phyloP scores from a whole-genome alignment of 2,888 invertebrate genomes.

The Caenorhabditis sulstoni region DNA sequence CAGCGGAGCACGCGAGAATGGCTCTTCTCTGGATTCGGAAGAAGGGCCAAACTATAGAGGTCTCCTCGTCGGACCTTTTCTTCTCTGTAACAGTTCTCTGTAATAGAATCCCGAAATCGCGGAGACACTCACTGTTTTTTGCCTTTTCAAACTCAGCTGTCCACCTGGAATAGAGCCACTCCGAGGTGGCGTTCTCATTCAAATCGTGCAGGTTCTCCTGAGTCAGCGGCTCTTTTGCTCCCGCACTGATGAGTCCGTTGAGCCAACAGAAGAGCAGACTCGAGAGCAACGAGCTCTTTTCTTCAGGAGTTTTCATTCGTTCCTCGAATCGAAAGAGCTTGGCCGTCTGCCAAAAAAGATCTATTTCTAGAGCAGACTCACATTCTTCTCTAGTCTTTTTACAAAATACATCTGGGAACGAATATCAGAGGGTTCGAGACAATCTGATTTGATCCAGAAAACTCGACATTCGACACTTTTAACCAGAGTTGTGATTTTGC shows the following conservation, averaged over 20 bases:
- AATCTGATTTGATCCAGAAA: too few relatives aligned
- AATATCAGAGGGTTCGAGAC: too few relatives aligned
- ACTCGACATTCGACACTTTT: too few relatives aligned
- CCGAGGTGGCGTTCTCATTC: slow-evolving; percentile 47
- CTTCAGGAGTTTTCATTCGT: slow-evolving; percentile 61
- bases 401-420: too few relatives aligned
- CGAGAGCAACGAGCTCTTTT: slow-evolving; percentile 59
- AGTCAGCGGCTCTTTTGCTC: slow-evolving; percentile 44
- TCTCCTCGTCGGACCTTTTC: slow-evolving; percentile 30
- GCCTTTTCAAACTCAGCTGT: slow-evolving; percentile 36
- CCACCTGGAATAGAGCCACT: slow-evolving; percentile 47
- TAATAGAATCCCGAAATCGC: too few relatives aligned
- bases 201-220: slow-evolving; percentile 51
- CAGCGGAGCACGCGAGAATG: slow-evolving; percentile 63
- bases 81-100: too few relatives aligned
- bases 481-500: too few relatives aligned
- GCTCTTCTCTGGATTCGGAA: slow-evolving; percentile 65
- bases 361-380: too few relatives aligned
- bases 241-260: slow-evolving; percentile 38
- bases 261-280: slow-evolving; percentile 66
- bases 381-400: too few relatives aligned
- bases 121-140: too few relatives aligned
- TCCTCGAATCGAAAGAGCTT: too few relatives aligned
- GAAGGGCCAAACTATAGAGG: slow-evolving; percentile 69
- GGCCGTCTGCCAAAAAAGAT: too few relatives aligned